Base-by-base conservation (phyloP, 2,888 invertebrate genomes). In the Synanthedon andrenaeformis region DNA sequence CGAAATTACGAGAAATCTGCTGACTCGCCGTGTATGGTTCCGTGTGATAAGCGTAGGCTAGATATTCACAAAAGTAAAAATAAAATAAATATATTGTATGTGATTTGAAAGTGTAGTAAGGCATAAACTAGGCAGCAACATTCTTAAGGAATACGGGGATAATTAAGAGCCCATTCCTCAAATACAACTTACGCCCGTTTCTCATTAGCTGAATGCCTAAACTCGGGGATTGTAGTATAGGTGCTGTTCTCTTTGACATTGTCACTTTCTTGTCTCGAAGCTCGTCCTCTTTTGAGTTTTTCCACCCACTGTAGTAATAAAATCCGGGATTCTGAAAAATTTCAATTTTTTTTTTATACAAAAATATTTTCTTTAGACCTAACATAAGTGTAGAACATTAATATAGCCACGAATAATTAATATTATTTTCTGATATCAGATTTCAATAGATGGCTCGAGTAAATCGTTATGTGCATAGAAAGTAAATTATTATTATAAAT, bases 11-110 rank as follows among this genome's bases (percentile, higher is more conserved):
- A 0, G 77, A 72, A 53, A 85, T 79, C 23, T 67, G 72, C 56
- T 85, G 83, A 56, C 87, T 88, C 0, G 87, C 89, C 0, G 83
- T 79, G 57, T 86, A 83, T 0, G 87, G 79, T 59, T 89, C 89
- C 1, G 85, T 80, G 63, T 89, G 89, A 63, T 86, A 90, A 0
- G 89, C 89, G 56, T 83, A 89, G 13, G 72, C 86, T 73, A 53
- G 0, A 49, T 55, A 50, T 42, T 54, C 52, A 28, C 35, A 35
- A 35, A 35, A 10, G 8, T 35, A 6, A 35, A 10, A 35, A 35
- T 28, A 28, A 28, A 28, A 28, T 28, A 35, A 35, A 35, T 23
- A 4, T 4, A 23, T 23, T 4, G n/a, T 23, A 4, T 23, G 23
- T 23, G 23, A 23, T 23, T 23, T 5, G 35, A 35, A 35, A 35